Conservation (phyloP, 2,113 vertebrate species). For the Mesocricetus auratus region DNA sequence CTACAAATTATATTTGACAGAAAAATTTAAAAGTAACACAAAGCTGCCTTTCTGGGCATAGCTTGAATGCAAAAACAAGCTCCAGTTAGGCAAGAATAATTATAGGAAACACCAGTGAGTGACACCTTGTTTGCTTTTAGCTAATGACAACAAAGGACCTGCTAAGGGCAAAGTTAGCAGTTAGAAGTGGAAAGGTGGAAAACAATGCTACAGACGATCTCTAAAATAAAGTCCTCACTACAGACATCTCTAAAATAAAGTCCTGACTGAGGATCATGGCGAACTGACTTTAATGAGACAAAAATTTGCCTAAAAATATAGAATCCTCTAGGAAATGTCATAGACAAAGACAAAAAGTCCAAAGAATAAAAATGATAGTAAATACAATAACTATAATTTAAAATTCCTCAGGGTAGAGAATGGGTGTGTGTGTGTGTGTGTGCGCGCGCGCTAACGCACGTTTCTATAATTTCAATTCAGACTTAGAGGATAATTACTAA, state of each 20-base stretch:
- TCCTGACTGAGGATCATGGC: not conserved
- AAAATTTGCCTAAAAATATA: not conserved
- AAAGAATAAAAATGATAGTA: slow-evolving; percentile 28
- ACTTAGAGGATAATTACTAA: not conserved
- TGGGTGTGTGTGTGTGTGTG: not conserved
- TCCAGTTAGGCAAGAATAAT: slow-evolving; percentile 32
- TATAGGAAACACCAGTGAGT: not conserved
- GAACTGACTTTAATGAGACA: slow-evolving; percentile 37
- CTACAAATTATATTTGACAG: slow-evolving; percentile 69
- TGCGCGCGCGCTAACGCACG: too few relatives aligned
- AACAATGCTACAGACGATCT: not conserved
- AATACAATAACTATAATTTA: not conserved
- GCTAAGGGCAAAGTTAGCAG: not conserved
- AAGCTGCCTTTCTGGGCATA: not conserved
- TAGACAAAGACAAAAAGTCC: not conserved
- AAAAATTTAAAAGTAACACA: slow-evolving; percentile 17
- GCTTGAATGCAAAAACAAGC: slow-evolving; percentile 52
- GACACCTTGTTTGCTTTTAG: not conserved
- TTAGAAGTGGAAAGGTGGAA: not conserved
- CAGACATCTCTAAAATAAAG: not conserved
- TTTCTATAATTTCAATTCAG: not conserved
- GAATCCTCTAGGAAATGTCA: not conserved
- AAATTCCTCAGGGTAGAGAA: not conserved
- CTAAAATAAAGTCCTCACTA: not conserved
- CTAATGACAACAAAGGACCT: not conserved